These are phyloP conservation scores for Patella depressa DNA, from an alignment of 2,888 invertebrate genomes.

Conservation along the genomic window DNA sequence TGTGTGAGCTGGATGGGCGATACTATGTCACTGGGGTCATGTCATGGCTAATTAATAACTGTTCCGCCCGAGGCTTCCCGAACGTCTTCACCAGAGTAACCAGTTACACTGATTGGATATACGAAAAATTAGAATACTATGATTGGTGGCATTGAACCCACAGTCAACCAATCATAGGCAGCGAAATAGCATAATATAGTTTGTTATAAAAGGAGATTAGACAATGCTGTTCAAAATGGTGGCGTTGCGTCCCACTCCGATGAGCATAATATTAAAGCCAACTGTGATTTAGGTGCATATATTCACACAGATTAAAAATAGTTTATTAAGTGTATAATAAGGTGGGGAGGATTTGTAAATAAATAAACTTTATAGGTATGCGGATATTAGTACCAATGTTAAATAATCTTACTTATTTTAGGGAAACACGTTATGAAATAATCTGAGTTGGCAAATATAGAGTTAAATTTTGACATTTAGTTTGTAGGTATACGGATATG, in stretches of 20 bases:
- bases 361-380: too few species aligned
- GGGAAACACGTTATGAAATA: too few species aligned
- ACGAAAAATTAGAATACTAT: constrained; percentile 38
- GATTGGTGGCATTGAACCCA: constrained; percentile 31
- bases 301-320: background rate
- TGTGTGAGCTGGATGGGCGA: constrained; percentile 43
- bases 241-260: background rate
- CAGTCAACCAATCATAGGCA: background rate
- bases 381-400: too few species aligned
- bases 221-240: background rate
- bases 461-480: too few species aligned
- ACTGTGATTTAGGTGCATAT: constrained; percentile 5
- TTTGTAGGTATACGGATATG: too few species aligned
- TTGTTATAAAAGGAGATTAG: background rate
- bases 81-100: constrained; percentile 46
- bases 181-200: background rate
- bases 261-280: background rate
- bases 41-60: constrained; percentile 51
- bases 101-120: constrained; percentile 45
- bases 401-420: too few species aligned
- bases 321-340: constrained; percentile 1
- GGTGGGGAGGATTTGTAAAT: background rate
- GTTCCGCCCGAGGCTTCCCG: constrained; percentile 44
- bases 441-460: too few species aligned
- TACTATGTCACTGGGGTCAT: constrained; percentile 46